Percentiles rank a stretch among this genome's conserved stretches.
These are phyloP conservation scores for Microplitis manilae DNA, from an alignment of 2,888 invertebrate species.

Conservation along the genomic window DNA sequence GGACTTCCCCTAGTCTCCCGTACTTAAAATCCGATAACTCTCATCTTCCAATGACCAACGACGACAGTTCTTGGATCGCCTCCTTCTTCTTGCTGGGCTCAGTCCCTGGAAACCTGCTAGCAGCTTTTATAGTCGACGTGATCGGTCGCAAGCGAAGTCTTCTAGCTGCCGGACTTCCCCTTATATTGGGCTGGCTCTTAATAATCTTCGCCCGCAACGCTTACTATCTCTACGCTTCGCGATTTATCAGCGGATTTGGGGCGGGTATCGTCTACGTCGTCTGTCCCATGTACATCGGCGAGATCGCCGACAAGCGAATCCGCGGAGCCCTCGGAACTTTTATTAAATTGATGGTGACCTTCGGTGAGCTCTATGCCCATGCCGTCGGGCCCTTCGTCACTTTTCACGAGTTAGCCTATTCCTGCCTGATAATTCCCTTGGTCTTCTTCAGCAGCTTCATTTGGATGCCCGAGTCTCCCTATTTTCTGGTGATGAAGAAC, in stretches of 20 bases:
- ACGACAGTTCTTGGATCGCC: conserved; percentile 72
- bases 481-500: conserved; percentile 75
- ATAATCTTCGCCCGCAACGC: conserved; percentile 76
- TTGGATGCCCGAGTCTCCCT: conserved; percentile 78
- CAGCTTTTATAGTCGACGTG: conserved; percentile 75
- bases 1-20: conserved; percentile 70
- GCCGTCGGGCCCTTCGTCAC: conserved; percentile 68
- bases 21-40: conserved; percentile 63
- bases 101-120: conserved; percentile 74
- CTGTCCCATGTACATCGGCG: conserved; percentile 78
- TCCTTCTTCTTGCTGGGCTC: conserved; percentile 77
- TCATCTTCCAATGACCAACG: conserved; percentile 62
- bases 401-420: conserved; percentile 68
- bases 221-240: conserved; percentile 74
- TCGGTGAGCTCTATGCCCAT: conserved; percentile 68
- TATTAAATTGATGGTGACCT: conserved; percentile 67
- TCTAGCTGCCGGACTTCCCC: conserved; percentile 74
- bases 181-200: conserved; percentile 76
- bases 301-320: conserved; percentile 77
- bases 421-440: conserved; percentile 73
- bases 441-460: conserved; percentile 72
- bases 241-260: conserved; percentile 78
- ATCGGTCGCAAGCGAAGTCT: conserved; percentile 75
- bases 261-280: conserved; percentile 77
- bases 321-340: conserved; percentile 71